These are phyloP conservation scores for Chaetodon trifasciatus DNA, from an alignment of 2,797 vertebrate species.

Conservation along the genomic window DNA sequence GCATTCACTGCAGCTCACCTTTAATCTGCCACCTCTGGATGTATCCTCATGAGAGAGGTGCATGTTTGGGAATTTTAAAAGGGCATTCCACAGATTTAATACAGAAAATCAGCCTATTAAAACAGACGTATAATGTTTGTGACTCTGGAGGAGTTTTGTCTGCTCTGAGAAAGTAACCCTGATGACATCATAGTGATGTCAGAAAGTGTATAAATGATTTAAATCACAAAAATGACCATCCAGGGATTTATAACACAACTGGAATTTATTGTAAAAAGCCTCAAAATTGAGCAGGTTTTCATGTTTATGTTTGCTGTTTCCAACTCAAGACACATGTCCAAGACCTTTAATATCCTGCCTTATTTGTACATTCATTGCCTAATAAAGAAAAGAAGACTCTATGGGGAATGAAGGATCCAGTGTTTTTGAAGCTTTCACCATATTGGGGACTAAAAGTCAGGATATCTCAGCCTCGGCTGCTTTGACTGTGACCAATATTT, in stretches of 20 bases:
- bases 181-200: not conserved
- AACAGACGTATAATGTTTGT: not conserved
- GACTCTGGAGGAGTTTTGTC: not conserved
- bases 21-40: conserved; percentile 13
- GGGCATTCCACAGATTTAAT: not conserved
- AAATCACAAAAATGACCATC: not conserved
- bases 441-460: not conserved
- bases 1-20: not conserved
- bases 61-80: not conserved
- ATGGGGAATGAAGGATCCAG: not conserved
- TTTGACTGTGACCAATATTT: not conserved
- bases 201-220: not conserved
- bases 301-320: not conserved
- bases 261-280: not conserved
- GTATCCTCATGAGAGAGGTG: not conserved
- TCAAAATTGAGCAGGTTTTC: not conserved
- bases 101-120: not conserved
- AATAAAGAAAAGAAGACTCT: not conserved
- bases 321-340: not conserved
- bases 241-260: not conserved
- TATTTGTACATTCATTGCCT: not conserved
- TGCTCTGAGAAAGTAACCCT: not conserved
- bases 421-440: not conserved
- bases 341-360: not conserved
- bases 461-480: not conserved